Evolutionary conservation across 2,888 invertebrate species (phyloP), one percentile per base, ranked within the genome.

Genomic region (Griposia aprilina): DNA sequence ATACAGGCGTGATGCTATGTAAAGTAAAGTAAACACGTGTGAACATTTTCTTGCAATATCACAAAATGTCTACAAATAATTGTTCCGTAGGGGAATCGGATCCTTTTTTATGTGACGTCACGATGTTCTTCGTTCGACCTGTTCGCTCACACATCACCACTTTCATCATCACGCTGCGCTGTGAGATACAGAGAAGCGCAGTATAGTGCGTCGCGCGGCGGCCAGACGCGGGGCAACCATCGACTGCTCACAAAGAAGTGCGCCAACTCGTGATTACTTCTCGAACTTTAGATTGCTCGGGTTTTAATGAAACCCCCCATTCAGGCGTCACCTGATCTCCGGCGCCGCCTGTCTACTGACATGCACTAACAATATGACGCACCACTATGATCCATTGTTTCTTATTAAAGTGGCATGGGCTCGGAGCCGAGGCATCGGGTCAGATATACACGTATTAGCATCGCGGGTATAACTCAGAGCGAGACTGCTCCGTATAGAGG

Each of bases 241-340:
- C 59, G 59, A 45, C 74, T 70, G 65, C 66, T 50, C 77, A 81
- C 67, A 81, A 82, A 76, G 74, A 82, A 77, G 63, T 71, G 71
- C 52, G 70, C n/a, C 68, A 65, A 81, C 74, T 81, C 63, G 15
- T 57, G 67, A 77, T 76, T 81, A 71, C 74, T 82, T 74, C 59
- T 17, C 67, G 50, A 87, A 87, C 78, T 87, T 85, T 77, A 80
- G 79, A 84, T 87, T 83, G 82, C 78, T 81, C 62, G 74, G 74
- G 83, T 88, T 89, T 88, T 85, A 88, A 88, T 88, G 85, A 86
- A 86, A 84, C 11, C 59, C 83, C 78, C 77, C 78, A 80, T 79
- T 84, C 72, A 74, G 48, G 10, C 83, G 76, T 80, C 62, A 52
- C 45, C 26, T n/a, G 83, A 87, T 83, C 82, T 82, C 41, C 41